phyloP scores from a whole-genome alignment of 1,140 invertebrate species.

The Platorchestia sp. region DNA sequence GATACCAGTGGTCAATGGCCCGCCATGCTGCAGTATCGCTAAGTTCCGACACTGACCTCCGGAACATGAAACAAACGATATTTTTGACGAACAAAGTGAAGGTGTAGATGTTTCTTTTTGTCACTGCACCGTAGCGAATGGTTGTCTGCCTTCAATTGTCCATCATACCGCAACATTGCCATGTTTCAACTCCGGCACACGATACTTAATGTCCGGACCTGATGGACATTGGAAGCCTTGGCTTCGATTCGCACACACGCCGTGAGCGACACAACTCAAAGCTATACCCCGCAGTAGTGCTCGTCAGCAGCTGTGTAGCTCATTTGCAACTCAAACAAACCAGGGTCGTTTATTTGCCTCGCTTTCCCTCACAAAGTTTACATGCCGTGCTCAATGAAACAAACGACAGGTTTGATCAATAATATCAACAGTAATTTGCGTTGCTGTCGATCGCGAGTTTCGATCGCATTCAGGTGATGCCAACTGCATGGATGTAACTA shows the following conservation, averaged over 20 bases:
- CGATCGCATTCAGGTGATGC: not conserved
- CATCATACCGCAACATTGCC: too few relatives aligned
- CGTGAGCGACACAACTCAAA: not conserved
- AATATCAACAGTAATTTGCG: not conserved
- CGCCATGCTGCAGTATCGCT: too few relatives aligned
- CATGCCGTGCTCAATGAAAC: not conserved
- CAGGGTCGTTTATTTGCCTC: not conserved
- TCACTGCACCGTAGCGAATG: too few relatives aligned
- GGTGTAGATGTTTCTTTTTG: too few relatives aligned
- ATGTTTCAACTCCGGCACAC: too few relatives aligned
- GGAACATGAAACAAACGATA: too few relatives aligned
- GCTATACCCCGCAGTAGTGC: not conserved
- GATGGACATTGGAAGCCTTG: not conserved
- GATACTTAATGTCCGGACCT: not conserved
- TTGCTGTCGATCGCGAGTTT: not conserved
- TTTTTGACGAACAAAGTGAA: too few relatives aligned
- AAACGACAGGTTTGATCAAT: not conserved
- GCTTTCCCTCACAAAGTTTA: not conserved
- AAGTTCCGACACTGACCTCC: too few relatives aligned
- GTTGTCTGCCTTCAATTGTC: too few relatives aligned
- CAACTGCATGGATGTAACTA: not conserved
- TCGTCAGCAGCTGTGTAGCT: not conserved
- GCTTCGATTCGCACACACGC: not conserved
- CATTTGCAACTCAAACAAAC: slow-evolving; percentile 8
- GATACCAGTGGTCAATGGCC: too few relatives aligned